These are phyloP conservation scores for Chorisops tibialis DNA, from an alignment of 2,888 invertebrate species.

Conservation along the genomic window DNA sequence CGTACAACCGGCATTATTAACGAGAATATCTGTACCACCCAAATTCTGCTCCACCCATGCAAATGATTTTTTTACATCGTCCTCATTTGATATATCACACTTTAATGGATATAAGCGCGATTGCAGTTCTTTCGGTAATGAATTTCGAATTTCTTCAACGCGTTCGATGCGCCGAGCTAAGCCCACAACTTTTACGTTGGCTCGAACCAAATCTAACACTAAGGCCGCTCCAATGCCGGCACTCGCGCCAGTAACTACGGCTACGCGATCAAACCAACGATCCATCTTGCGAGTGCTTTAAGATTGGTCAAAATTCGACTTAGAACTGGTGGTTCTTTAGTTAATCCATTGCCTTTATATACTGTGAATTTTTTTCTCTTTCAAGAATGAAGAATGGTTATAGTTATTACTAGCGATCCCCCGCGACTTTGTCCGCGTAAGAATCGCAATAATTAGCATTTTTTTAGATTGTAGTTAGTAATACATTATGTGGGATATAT, in stretches of 20 bases:
- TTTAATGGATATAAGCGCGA: constrained; percentile 42
- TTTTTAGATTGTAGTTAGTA: no score
- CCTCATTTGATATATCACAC: constrained; percentile 57
- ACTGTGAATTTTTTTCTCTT: no score
- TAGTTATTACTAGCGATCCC: no score
- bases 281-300: constrained; percentile 52
- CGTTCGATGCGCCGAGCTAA: constrained; percentile 54
- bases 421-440: no score
- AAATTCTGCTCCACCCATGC: constrained; percentile 53
- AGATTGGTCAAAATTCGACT: no score
- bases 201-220: constrained; percentile 49
- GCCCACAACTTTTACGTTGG: constrained; percentile 57
- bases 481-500: no score
- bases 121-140: constrained; percentile 39
- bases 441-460: no score
- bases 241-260: constrained; percentile 64
- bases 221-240: constrained; percentile 60
- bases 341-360: no score
- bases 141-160: constrained; percentile 45
- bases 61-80: constrained; percentile 57
- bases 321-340: no score
- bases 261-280: constrained; percentile 60
- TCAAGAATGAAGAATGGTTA: no score
- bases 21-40: constrained; percentile 58
- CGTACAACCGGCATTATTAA: constrained; percentile 59